These are phyloP conservation scores for Hyla sarda DNA, from an alignment of 2,113 vertebrate species.

Conservation along the genomic window DNA sequence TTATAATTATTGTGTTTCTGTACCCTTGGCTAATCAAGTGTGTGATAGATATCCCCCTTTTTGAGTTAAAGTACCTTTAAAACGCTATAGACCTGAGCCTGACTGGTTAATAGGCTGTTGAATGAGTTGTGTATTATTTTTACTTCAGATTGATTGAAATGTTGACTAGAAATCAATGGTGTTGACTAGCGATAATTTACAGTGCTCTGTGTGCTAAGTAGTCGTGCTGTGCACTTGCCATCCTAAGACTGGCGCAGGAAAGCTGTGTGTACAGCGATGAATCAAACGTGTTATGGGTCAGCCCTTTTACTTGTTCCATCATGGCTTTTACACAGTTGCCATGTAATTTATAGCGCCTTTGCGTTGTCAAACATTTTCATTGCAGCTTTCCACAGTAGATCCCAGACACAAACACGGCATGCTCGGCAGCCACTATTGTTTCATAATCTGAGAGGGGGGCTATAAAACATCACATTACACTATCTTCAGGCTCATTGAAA, in stretches of 20 bases:
- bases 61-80: slow-evolving; percentile 52
- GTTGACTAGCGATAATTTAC: slow-evolving; percentile 81
- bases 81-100: slow-evolving; percentile 65
- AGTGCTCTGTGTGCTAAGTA: slow-evolving; percentile 72
- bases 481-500: slow-evolving; percentile 80
- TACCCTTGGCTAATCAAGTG: slow-evolving; percentile 27
- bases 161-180: slow-evolving; percentile 80
- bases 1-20: slow-evolving; percentile 38
- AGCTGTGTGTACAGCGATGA: slow-evolving; percentile 65
- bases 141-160: slow-evolving; percentile 79
- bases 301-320: slow-evolving; percentile 82
- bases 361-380: slow-evolving; percentile 81
- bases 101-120: slow-evolving; percentile 70
- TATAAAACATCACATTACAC: slow-evolving; percentile 78
- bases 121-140: slow-evolving; percentile 74
- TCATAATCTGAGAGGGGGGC: slow-evolving; percentile 79
- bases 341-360: slow-evolving; percentile 82
- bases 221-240: slow-evolving; percentile 62
- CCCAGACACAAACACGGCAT: slow-evolving; percentile 70
- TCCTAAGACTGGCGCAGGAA: slow-evolving; percentile 63
- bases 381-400: slow-evolving; percentile 68
- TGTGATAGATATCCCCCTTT: slow-evolving; percentile 10
- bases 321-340: slow-evolving; percentile 81
- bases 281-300: slow-evolving; percentile 78
- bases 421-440: slow-evolving; percentile 74